Evolutionary conservation across 2,797 vertebrate genomes (phyloP).

Genomic region (Gadopsis bispinosus): DNA sequence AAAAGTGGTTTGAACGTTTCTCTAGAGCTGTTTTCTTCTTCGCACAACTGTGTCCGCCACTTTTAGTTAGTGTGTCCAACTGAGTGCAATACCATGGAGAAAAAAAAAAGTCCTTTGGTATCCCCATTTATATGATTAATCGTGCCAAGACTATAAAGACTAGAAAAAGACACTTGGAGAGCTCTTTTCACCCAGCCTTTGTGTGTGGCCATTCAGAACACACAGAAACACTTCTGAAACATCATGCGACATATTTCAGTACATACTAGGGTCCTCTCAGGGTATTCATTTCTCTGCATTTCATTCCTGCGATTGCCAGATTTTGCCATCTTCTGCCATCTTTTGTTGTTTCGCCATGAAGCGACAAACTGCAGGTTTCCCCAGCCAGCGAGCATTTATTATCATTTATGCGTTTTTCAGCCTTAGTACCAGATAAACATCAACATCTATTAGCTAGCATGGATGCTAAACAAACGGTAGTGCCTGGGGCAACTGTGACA

Average conservation of each 20-base stretch:
- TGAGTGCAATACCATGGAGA: not conserved
- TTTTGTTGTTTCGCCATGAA: no score
- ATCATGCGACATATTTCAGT: no score
- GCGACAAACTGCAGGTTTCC: no score
- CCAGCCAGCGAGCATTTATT: no score
- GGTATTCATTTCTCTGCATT: no score
- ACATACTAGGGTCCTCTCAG: not conserved
- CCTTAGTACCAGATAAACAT: not conserved
- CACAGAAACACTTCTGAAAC: not conserved
- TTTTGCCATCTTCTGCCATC: no score
- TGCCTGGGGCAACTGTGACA: slow-evolving; percentile 2
- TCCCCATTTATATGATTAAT: not conserved
- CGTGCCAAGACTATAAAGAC: not conserved
- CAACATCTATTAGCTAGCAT: not conserved
- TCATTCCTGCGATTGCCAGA: no score
- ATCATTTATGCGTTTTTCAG: no score
- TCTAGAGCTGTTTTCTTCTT: not conserved
- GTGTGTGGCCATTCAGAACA: not conserved
- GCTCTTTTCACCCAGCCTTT: not conserved
- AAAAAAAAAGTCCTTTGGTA: not conserved
- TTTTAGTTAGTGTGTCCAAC: not conserved
- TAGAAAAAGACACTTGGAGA: not conserved
- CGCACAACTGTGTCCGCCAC: not conserved
- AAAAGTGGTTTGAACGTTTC: not conserved
- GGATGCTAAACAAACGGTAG: not conserved